A percentile compares a stretch with the other conserved stretches of the same genome.
Evolutionary conservation across 2,888 invertebrate genomes (phyloP).

Genomic region (Lasioglossum vierecki): DNA sequence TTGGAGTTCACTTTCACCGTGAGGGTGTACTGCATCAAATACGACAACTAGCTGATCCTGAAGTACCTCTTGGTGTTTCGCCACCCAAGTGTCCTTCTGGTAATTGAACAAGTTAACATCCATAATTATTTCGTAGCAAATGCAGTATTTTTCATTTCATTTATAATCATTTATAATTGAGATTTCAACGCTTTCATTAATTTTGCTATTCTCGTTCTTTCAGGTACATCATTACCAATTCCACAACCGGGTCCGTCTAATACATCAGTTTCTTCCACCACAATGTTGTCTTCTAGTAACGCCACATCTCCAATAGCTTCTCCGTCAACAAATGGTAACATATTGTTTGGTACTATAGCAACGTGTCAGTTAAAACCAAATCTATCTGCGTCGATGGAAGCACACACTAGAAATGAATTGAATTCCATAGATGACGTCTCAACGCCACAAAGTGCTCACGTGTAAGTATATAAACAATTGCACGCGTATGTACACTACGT

Average conservation of each 20-base stretch:
- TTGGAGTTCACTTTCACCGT: conserved; percentile 97
- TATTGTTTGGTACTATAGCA: conserved; percentile 81
- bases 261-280: conserved; percentile 80
- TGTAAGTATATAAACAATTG: conserved; percentile 74
- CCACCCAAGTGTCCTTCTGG: conserved; percentile 84
- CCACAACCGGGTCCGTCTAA: conserved; percentile 83
- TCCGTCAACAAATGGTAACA: conserved; percentile 82
- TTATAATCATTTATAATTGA: background rate
- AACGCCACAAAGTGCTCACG: conserved; percentile 80
- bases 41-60: conserved; percentile 89
- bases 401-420: conserved; percentile 79
- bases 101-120: conserved; percentile 56
- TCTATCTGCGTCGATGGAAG: conserved; percentile 81
- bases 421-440: conserved; percentile 78
- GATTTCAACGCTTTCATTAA: background rate
- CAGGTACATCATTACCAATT: conserved; percentile 82
- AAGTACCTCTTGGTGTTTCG: conserved; percentile 85
- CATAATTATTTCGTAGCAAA: conserved; percentile 3
- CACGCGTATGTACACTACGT: background rate
- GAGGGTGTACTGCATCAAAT: conserved; percentile 99
- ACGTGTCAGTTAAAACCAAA: conserved; percentile 81
- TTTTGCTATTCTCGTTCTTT: conserved; percentile 8
- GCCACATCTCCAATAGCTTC: conserved; percentile 82
- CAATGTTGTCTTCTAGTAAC: conserved; percentile 81
- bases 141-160: no score